phyloP scores from a whole-genome alignment of 2,888 invertebrate species.

The Cremastobaeus sp. region DNA sequence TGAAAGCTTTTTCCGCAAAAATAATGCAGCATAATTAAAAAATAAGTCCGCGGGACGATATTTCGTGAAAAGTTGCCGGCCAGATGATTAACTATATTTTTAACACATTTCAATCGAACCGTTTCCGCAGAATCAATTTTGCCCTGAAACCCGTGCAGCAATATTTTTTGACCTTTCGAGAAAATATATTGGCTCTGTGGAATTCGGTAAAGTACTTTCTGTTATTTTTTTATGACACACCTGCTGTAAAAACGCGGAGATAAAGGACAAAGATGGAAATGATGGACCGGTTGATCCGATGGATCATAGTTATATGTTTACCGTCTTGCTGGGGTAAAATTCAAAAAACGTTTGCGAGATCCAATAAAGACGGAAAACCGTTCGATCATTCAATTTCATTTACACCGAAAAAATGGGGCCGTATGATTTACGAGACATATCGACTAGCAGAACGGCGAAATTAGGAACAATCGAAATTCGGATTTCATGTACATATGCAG shows the following conservation, averaged over 20 bases:
- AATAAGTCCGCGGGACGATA: no score
- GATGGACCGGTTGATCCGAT: slow-evolving; percentile 28
- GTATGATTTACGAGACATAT: slow-evolving; percentile 25
- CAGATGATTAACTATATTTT: no score
- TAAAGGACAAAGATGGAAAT: slow-evolving; percentile 13
- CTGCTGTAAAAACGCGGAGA: slow-evolving; percentile 17
- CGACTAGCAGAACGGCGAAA: slow-evolving; percentile 10
- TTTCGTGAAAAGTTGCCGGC: no score
- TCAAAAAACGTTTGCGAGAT: slow-evolving; percentile 34
- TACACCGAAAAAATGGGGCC: slow-evolving; percentile 16
- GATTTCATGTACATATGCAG: no score
- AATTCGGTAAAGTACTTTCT: slow-evolving; percentile 14
- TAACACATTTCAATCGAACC: no score
- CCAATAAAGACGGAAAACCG: slow-evolving; percentile 17
- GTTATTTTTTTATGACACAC: slow-evolving; percentile 19
- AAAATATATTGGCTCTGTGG: slow-evolving; percentile 13
- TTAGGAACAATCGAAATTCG: no score
- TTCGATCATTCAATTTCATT: slow-evolving; percentile 30
- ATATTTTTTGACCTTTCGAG: not conserved
- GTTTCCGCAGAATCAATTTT: not conserved
- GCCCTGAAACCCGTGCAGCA: not conserved
- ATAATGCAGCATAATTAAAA: no score
- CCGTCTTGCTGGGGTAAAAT: slow-evolving; percentile 24
- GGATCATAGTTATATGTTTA: slow-evolving; percentile 11
- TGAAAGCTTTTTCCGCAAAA: no score